phyloP scores from a whole-genome alignment of 2,888 invertebrate genomes.

The Alentia gelatinosa region DNA sequence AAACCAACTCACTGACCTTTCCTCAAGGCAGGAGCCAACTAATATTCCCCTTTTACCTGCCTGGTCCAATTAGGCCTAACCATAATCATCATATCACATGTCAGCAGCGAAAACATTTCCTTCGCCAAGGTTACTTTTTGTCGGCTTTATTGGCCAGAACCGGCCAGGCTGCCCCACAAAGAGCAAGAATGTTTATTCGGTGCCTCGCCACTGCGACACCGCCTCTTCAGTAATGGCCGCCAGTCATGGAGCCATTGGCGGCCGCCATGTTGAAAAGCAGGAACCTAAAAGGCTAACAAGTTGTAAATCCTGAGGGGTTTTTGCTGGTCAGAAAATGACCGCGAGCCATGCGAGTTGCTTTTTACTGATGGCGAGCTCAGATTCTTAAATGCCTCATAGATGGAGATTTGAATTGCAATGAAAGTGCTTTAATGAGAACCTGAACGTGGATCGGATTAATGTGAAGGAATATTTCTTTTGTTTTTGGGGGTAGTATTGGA shows the following conservation, averaged over 20 bases:
- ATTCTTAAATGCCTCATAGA: too few species aligned
- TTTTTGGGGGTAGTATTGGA: too few species aligned
- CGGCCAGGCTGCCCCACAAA: background rate
- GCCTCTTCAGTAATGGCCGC: background rate
- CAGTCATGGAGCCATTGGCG: background rate
- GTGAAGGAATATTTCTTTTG: too few species aligned
- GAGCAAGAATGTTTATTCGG: background rate
- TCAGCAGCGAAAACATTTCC: background rate
- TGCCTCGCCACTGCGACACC: background rate
- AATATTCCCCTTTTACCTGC: background rate
- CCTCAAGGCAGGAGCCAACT: background rate
- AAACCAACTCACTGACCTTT: background rate
- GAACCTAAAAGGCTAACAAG: background rate
- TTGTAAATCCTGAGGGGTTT: too few species aligned
- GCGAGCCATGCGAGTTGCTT: too few species aligned
- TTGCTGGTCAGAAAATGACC: too few species aligned
- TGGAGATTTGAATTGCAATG: too few species aligned
- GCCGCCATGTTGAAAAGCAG: background rate
- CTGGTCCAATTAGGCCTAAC: background rate
- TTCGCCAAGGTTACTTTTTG: background rate
- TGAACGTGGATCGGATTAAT: too few species aligned
- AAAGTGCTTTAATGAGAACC: too few species aligned
- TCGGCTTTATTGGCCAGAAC: background rate
- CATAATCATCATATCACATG: conserved; percentile 26
- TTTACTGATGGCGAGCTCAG: too few species aligned